Percentiles rank a stretch among this genome's conserved stretches.
phyloP scores from a whole-genome alignment of 92 coral and sea anemone genomes.

The Scolanthus callimorphus region DNA sequence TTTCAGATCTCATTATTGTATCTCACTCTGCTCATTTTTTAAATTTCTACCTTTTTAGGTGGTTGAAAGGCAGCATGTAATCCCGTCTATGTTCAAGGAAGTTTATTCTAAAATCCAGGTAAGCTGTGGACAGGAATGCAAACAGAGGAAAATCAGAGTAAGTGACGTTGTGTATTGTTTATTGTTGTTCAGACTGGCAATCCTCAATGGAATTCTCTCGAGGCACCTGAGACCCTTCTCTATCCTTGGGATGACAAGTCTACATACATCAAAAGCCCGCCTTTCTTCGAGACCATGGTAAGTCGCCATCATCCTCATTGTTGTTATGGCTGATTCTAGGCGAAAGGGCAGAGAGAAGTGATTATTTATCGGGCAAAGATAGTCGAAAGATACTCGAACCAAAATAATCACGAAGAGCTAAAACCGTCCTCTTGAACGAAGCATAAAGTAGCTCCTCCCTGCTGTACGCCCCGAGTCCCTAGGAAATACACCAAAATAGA shows the following conservation, averaged over 20 bases:
- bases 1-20: background rate
- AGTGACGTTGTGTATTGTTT: background rate
- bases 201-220: conserved; percentile 80
- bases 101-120: conserved; percentile 92
- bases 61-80: conserved; percentile 82
- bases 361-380: too few relatives aligned
- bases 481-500: too few relatives aligned
- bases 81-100: conserved; percentile 96
- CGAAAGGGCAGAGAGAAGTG: too few relatives aligned
- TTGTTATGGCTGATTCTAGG: too few relatives aligned
- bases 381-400: too few relatives aligned
- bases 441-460: too few relatives aligned
- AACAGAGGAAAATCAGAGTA: background rate
- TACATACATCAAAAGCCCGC: conserved; percentile 95
- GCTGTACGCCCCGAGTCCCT: too few relatives aligned
- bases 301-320: too few relatives aligned
- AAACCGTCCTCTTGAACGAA: too few relatives aligned
- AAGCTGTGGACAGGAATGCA: too few relatives aligned
- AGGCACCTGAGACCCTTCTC: conserved; percentile 84
- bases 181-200: conserved; percentile 68
- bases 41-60: conserved; percentile 25
- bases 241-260: conserved; percentile 96
- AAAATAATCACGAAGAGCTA: too few relatives aligned
- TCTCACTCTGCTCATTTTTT: background rate
- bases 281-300: conserved; percentile 95